A percentile compares a stretch with the other conserved stretches of the same genome.
These are phyloP conservation scores for Narcine bancroftii DNA, from an alignment of 2,113 vertebrate species.

Conservation along the genomic window DNA sequence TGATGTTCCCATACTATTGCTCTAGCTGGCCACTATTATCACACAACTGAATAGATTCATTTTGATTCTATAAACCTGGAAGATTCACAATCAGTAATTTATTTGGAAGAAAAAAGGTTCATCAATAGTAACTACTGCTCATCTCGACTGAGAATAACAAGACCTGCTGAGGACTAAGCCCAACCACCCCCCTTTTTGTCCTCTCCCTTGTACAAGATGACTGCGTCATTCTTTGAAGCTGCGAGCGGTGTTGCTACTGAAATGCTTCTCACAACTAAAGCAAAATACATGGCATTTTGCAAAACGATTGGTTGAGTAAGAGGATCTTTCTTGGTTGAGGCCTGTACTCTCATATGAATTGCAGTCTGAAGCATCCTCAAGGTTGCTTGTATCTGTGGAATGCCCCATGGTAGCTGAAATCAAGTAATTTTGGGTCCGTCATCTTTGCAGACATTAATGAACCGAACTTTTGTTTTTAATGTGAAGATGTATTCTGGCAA, in stretches of 20 bases:
- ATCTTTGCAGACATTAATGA: not conserved
- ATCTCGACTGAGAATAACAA: not conserved
- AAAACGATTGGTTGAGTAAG: too few species aligned
- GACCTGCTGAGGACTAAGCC: not conserved
- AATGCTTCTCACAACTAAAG: not conserved
- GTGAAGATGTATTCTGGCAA: not conserved
- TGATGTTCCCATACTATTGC: not conserved
- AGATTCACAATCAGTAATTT: not conserved
- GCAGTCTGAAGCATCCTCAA: not conserved
- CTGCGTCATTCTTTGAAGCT: not conserved
- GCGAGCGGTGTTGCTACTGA: not conserved
- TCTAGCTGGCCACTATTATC: not conserved
- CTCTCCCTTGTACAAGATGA: not conserved
- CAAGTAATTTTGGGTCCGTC: not conserved
- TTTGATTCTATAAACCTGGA: constrained; percentile 1
- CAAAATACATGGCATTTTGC: too few species aligned
- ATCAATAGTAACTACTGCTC: not conserved
- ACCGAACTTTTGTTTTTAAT: not conserved
- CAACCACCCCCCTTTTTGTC: not conserved
- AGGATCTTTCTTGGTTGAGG: not conserved
- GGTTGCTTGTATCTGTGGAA: not conserved
- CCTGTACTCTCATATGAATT: not conserved
- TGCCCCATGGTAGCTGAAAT: not conserved
- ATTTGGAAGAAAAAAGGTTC: not conserved
- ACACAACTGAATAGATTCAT: not conserved